Evolutionary conservation across 2,888 invertebrate species (phyloP), one percentile per base, ranked within the genome.

Genomic region (Fragum whitleyi): DNA sequence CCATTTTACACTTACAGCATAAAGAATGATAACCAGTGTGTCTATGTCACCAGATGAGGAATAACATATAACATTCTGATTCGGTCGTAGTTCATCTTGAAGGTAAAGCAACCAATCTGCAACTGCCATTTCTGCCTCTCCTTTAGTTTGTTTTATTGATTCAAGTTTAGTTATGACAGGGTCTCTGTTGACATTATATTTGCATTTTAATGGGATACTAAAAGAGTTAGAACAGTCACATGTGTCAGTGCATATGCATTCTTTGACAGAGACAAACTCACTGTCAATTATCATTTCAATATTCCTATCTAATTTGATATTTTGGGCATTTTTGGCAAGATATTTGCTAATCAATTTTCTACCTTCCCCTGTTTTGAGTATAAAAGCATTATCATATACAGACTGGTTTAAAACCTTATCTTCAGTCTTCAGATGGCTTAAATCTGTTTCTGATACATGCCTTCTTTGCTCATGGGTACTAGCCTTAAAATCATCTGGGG

Each of bases 401-500:
- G n/a, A n/a, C n/a, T n/a, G n/a, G n/a, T n/a, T n/a, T n/a, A n/a
- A 2, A 21, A 81, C 61, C 3, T 77, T 23, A 39, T 71, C 67
- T n/a, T 51, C 32, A 19, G 73, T 70, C 73, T 79, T 79, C 28
- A 78, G 39, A 70, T 82, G 82, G 0, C 14, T 28, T 14, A 83
- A 57, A 21, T 70, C 57, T 28, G 39, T 55, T 53, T 53, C 6
- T 29, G 39, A 28, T 32, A 19, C 29, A 16, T 16, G 62, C 23
- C 73, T 74, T 21, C 77, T 21, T 16, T 83, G 79, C 7, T 55
- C 57, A 19, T 79, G 55, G 11, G 79, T 82, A 23, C 29, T 42
- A 28, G 82, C 76, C 69, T 83, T 83, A 16, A 83, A 77, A 53
- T 74, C 79, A 23, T 79, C 83, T 32, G 77, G 77, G 2, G 74